A percentile compares a stretch with the other conserved stretches of the same genome.
Conservation (phyloP, 35 echinoderm and acorn worm species). For the Amphiura filiformis region DNA sequence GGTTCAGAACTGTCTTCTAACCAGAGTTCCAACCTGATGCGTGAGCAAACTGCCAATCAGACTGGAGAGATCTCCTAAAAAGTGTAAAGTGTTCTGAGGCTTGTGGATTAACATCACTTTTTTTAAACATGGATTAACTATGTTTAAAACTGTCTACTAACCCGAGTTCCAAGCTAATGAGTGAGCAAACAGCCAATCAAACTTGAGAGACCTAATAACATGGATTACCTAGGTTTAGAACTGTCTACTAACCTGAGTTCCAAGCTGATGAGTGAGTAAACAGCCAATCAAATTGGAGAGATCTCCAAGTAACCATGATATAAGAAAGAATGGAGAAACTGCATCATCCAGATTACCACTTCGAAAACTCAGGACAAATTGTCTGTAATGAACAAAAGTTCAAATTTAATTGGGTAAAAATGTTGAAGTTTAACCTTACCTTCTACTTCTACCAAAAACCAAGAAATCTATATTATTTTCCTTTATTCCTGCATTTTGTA, state of each 20-base stretch:
- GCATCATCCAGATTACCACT: slow-evolving; percentile 76
- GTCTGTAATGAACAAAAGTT: slow-evolving; percentile 41
- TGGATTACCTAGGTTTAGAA: no score
- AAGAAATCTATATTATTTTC: not conserved
- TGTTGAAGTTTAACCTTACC: not conserved
- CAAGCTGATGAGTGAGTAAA: slow-evolving; percentile 68
- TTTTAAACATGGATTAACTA: no score
- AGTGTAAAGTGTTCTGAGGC: no score
- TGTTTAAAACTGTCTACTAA: no score
- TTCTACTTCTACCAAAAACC: not conserved
- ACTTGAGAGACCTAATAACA: slow-evolving; percentile 9
- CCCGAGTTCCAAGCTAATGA: not conserved
- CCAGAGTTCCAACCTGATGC: not conserved
- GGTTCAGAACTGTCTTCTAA: no score
- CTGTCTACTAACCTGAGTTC: slow-evolving; percentile 81
- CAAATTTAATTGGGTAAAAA: not conserved
- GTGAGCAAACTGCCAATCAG: not conserved
- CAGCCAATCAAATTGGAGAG: slow-evolving; percentile 76
- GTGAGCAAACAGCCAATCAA: not conserved
- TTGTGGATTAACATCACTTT: no score
- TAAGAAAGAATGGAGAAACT: slow-evolving; percentile 63
- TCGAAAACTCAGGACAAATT: slow-evolving; percentile 87
- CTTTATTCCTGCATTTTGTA: not conserved
- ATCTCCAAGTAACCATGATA: slow-evolving; percentile 87
- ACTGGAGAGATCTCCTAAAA: slow-evolving; percentile 7